Evolutionary conservation across 2,113 vertebrate species (phyloP).

Genomic region (mouse (Mus musculus)): GRCm39 chr13:119394001-119394500

Average conservation of each 20-base stretch:
- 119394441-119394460: background rate
- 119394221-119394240: background rate
- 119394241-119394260: background rate
- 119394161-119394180: background rate
- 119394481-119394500: background rate
- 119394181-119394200: background rate
- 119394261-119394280: background rate
- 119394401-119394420: background rate
- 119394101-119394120: background rate
- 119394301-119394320: background rate
- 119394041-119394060: constrained; percentile 33
- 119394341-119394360: constrained; percentile 31
- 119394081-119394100: background rate
- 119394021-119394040: background rate
- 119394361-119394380: background rate
- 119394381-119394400: background rate
- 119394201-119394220: background rate
- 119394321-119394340: background rate
- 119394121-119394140: background rate
- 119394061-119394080: constrained; percentile 6
- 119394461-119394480: background rate
- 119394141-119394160: background rate
- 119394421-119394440: background rate
- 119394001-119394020: background rate
- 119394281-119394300: background rate